Evolutionary conservation across 1,140 invertebrate genomes (phyloP), one percentile per base, ranked within the genome.

Genomic region (Melitaea cinxia): DNA sequence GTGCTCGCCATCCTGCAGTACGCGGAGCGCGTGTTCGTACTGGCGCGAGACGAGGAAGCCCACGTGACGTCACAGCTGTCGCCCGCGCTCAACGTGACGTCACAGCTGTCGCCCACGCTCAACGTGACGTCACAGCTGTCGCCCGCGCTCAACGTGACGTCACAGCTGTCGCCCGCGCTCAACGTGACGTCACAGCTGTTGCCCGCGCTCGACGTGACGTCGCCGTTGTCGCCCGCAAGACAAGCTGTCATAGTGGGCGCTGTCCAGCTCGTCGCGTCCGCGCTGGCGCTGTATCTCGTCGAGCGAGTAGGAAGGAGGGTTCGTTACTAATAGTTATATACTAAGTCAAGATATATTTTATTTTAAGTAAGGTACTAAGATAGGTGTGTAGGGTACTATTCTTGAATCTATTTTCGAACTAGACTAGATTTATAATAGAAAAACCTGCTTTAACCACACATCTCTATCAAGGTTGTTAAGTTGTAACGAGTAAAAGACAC

Each of bases 1-100:
- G 68, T 86, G 45, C 73, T 84, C 6, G 77, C 83, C 23, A 70
- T 86, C 28, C 56, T 83, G 65, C 82, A 86, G 69, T 86, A 80
- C 67, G 82, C 83, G 1, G 83, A 86, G 62, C 78, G 76, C 1
- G 68, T 82, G 17, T 84, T 86, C 63, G 59, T 75, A 17, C 57
- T 85, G 6, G 76, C 80, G 0, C 57, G 74, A 1, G 74, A 73
- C 21, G 45, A 53, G 42, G n/a, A n/a, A 54, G 37, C 5, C 14
- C 9, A 15, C 35, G 17, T 0, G 23, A n/a, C n/a, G n/a, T 24
- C 6, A 9, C 4, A 33, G 28, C 26, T 33, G 3, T 9, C n/a
- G n/a, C 7, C 37, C 9, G n/a, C 15, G 7, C 9, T 24, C 0
- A 30, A 26, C 12, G 14, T 52, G n/a, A 21, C 33, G 17, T 15